Evolutionary conservation across 2,113 vertebrate genomes (phyloP), one percentile per base, ranked within the genome.

Genomic region (Cyphomyrus plagiostoma): DNA sequence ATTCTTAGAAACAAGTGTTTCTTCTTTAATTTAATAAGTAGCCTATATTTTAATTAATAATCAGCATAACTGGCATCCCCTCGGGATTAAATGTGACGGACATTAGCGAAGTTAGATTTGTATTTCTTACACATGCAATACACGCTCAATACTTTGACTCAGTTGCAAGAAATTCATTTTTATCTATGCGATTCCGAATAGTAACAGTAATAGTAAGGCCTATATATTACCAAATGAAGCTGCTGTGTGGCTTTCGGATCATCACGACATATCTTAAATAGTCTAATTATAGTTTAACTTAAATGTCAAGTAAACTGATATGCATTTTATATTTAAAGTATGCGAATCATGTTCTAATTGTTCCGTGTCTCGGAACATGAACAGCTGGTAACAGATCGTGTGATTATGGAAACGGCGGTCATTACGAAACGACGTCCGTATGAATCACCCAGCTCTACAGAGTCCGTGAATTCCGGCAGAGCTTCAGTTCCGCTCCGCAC

Each of bases 391-490:
- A 42, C 74, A 39, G 30, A 80, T 42, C 74, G 74, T 80, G 35
- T 39, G 30, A 80, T 80, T 70, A 70, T 70, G 62, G 62, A 70
- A 80, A 4, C 74, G 35, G 35, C 26, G 35, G 74, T 80, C 74
- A 42, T 80, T 80, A 80, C 74, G 35, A 80, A 80, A 80, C 74
- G 35, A 80, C 4, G 74, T 80, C 74, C 74, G 74, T 80, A 80
- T 80, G 74, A 80, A 35, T 80, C 74, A 80, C 35, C 74, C 15
- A 11, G 35, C 35, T 6, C 70, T 42, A 42, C 6, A 19, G 35
- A 35, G 35, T 42, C 74, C 15, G 39, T 80, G 74, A 39, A 42
- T 80, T 19, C 74, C 74, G 13, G 35, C 15, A 19, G 5, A n/a
- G 70, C 26, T 77, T 11, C 30, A 35, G 30, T 80, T 80, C 74